Evolutionary conservation across 2,888 invertebrate species (phyloP).

Genomic region (Chrysina gloriosa): DNA sequence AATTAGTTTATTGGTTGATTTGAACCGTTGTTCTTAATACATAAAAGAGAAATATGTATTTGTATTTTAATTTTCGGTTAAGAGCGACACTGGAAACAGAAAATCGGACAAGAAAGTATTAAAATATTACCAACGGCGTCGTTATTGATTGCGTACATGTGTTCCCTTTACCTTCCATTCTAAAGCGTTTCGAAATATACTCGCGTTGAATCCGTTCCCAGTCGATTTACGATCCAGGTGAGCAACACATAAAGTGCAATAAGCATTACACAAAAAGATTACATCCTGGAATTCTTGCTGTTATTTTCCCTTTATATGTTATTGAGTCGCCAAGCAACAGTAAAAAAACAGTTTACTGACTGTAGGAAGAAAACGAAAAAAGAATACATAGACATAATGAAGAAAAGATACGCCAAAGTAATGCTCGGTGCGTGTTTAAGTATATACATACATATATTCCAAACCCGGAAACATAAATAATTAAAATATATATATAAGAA

Average conservation of each 20-base stretch:
- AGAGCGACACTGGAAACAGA: too few relatives aligned
- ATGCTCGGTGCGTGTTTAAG: not conserved
- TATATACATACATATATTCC: not conserved
- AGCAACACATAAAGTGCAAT: slow-evolving; percentile 1
- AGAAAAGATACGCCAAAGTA: slow-evolving; percentile 12
- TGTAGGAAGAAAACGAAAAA: not conserved
- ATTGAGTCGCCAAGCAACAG: slow-evolving; percentile 6
- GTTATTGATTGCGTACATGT: too few relatives aligned
- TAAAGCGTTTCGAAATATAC: too few relatives aligned
- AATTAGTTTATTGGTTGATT: too few relatives aligned
- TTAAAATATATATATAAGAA: slow-evolving; percentile 35
- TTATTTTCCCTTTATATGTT: not conserved
- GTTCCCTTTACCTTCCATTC: too few relatives aligned
- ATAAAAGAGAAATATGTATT: too few relatives aligned
- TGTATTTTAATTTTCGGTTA: too few relatives aligned
- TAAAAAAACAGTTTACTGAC: not conserved
- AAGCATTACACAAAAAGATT: not conserved
- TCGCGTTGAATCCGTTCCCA: too few relatives aligned
- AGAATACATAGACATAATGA: not conserved
- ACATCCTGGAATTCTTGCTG: slow-evolving; percentile 13
- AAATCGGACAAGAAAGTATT: too few relatives aligned
- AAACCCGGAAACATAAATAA: slow-evolving; percentile 40
- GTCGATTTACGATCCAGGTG: slow-evolving; percentile 15
- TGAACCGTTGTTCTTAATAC: too few relatives aligned
- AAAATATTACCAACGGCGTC: too few relatives aligned